Percentiles rank a stretch among this genome's conserved stretches.
phyloP scores from a whole-genome alignment of 1,140 invertebrate genomes.

The Glossosoma conforme region DNA sequence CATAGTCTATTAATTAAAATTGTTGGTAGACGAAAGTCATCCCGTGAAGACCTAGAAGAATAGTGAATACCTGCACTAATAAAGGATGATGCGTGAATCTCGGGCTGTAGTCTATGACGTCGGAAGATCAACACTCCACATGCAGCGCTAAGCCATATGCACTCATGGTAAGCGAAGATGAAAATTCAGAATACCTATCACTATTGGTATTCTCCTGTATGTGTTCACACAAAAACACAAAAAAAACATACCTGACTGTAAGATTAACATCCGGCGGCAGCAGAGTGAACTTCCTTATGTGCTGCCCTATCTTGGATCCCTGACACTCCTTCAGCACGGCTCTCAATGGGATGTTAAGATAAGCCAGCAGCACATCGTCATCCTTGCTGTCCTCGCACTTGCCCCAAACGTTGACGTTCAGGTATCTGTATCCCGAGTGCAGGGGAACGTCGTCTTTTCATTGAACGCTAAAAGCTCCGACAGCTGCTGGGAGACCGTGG shows the following conservation, averaged over 20 bases:
- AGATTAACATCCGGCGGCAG: constrained; percentile 64
- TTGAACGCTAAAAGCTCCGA: constrained; percentile 62
- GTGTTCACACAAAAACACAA: too few species aligned
- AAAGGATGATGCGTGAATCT: too few species aligned
- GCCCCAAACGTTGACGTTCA: constrained; percentile 81
- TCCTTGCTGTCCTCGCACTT: constrained; percentile 51
- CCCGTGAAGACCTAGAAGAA: too few species aligned
- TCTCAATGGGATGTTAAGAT: constrained; percentile 73
- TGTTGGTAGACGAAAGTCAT: too few species aligned
- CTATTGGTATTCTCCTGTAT: too few species aligned
- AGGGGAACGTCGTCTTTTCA: constrained; percentile 69
- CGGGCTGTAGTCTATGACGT: too few species aligned
- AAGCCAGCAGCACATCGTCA: constrained; percentile 65
- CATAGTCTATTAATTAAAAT: too few species aligned
- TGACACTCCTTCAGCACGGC: constrained; percentile 74
- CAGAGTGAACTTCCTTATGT: constrained; percentile 68
- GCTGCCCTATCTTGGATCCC: constrained; percentile 73
- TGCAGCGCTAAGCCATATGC: too few species aligned
- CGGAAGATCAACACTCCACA: too few species aligned
- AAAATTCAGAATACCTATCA: too few species aligned
- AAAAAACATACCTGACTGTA: constrained; percentile 51
- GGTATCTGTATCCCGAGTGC: constrained; percentile 64
- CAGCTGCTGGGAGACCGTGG: constrained; percentile 44
- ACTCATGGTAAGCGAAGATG: too few species aligned
- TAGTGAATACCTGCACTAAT: too few species aligned